Conservation (phyloP, 2,888 invertebrate species). For the Byasa hedistus region DNA sequence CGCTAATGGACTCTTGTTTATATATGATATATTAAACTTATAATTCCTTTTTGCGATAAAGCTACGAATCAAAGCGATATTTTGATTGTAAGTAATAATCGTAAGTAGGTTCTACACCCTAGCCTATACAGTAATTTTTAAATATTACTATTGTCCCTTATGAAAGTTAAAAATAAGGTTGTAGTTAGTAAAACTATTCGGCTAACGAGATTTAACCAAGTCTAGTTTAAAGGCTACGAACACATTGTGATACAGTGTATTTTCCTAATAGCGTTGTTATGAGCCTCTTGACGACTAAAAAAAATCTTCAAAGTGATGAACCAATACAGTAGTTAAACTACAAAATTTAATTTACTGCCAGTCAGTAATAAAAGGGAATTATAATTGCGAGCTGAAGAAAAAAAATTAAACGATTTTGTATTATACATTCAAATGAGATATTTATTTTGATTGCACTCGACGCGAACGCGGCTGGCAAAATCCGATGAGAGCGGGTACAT, state of each 20-base stretch:
- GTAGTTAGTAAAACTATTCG: too few relatives aligned
- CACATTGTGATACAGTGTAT: too few relatives aligned
- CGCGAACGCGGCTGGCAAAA: conserved; percentile 48
- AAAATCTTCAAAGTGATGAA: not conserved
- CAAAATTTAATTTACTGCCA: not conserved
- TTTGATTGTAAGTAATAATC: too few relatives aligned
- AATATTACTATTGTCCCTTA: not conserved
- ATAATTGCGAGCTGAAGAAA: conserved; percentile 33
- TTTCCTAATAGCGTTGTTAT: too few relatives aligned
- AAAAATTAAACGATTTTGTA: conserved; percentile 53
- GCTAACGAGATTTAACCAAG: too few relatives aligned
- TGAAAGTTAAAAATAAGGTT: too few relatives aligned
- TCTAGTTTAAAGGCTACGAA: too few relatives aligned
- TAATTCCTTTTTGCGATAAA: not conserved
- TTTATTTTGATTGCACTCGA: conserved; percentile 62
- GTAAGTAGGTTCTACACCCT: too few relatives aligned
- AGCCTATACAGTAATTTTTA: too few relatives aligned
- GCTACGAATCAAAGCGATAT: not conserved
- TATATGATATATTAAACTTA: conserved; percentile 39
- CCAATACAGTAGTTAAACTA: not conserved
- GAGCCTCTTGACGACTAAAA: too few relatives aligned
- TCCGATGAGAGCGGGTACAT: conserved; percentile 45
- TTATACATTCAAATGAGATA: conserved; percentile 65
- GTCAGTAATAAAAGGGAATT: not conserved
- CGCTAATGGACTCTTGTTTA: conserved; percentile 55